Percentiles rank a stretch among this genome's conserved stretches.
Evolutionary conservation across 2,797 vertebrate species (phyloP).

Genomic region (Heteromormyrus szaboi): DNA sequence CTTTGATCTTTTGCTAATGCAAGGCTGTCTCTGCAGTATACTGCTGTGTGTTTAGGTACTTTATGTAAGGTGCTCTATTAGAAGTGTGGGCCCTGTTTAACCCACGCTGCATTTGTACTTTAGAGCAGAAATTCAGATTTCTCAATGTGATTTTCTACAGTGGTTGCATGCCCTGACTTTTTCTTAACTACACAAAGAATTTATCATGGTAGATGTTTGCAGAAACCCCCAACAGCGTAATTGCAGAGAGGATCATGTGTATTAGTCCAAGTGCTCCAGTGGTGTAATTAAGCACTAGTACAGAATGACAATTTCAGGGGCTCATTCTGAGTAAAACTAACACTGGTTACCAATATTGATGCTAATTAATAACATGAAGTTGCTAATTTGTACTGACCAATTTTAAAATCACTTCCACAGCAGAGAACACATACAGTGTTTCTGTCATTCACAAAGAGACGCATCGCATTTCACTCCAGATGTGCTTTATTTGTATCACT

Average conservation of each 20-base stretch:
- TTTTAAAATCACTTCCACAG: neutral
- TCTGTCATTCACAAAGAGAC: neutral
- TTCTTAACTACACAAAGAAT: neutral
- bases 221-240: neutral
- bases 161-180: neutral
- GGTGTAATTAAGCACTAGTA: neutral
- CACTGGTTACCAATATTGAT: neutral
- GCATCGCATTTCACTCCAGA: neutral
- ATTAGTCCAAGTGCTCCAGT: neutral
- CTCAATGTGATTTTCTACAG: neutral
- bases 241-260: neutral
- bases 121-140: neutral
- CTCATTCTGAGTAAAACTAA: neutral
- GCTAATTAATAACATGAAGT: neutral
- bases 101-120: neutral
- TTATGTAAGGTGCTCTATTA: neutral
- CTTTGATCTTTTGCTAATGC: conserved; percentile 31
- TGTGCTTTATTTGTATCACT: neutral
- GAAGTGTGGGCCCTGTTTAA: neutral
- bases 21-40: neutral
- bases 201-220: neutral
- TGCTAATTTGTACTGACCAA: neutral
- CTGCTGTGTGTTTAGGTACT: neutral
- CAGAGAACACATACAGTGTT: neutral
- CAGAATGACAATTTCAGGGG: neutral